Percentiles rank a stretch among this genome's conserved stretches.
phyloP scores from a whole-genome alignment of 1,140 invertebrate genomes.

The Spodoptera litura region DNA sequence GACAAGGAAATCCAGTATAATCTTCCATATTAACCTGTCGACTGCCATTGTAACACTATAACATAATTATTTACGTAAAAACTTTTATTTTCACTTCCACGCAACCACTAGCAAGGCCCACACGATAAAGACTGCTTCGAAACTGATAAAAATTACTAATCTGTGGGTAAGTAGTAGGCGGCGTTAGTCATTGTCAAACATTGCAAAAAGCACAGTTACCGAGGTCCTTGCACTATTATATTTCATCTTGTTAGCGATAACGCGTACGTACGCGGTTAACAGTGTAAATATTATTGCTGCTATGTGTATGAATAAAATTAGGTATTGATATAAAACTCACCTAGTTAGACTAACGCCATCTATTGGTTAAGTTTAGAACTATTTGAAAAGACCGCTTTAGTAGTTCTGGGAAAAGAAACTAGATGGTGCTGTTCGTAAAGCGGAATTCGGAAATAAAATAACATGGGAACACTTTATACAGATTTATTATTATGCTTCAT shows the following conservation, averaged over 20 bases:
- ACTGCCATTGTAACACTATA: constrained; percentile 60
- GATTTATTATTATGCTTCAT: constrained; percentile 78
- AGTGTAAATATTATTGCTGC: constrained; percentile 7
- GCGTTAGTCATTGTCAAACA: constrained; percentile 57
- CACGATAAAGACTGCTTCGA: constrained; percentile 50
- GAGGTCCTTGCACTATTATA: constrained; percentile 36
- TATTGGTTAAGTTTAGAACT: neutral
- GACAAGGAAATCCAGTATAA: constrained; percentile 71
- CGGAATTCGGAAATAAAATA: neutral
- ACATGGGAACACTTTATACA: constrained; percentile 42
- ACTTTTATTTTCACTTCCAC: constrained; percentile 9
- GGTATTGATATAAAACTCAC: constrained; percentile 17
- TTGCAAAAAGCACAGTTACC: constrained; percentile 47
- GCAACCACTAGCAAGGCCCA: constrained; percentile 36
- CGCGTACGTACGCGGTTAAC: neutral
- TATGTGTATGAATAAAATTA: constrained; percentile 5
- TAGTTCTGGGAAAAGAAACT: neutral
- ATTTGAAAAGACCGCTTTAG: neutral
- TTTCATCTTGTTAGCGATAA: constrained; percentile 35
- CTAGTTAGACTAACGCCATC: constrained; percentile 18
- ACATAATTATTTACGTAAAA: constrained; percentile 41
- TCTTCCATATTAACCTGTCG: constrained; percentile 73
- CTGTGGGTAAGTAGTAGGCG: constrained; percentile 53
- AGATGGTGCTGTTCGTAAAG: constrained; percentile 1
- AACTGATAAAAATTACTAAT: constrained; percentile 61